Evolutionary conservation across 2,888 invertebrate genomes (phyloP), one percentile per base, ranked within the genome.

Genomic region (Dryadula phaetusa): DNA sequence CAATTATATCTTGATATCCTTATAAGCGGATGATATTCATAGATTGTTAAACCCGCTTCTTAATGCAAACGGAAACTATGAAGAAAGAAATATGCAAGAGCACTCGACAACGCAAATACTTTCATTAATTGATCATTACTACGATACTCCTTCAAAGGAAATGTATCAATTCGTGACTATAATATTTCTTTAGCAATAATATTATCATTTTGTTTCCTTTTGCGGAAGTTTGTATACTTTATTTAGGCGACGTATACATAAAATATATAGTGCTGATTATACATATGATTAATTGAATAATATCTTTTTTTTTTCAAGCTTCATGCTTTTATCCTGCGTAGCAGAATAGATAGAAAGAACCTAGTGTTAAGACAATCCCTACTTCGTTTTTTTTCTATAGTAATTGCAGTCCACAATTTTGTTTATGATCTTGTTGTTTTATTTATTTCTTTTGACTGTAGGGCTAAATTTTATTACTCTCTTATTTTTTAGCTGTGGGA

Each of bases 81-180:
- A 46, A 58, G 25, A 64, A 47, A 64, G 47, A 64, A 46, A 58
- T 64, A 58, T 58, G 64, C 40, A 64, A 64, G 58, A 64, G 64
- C 47, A 49, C 64, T 64, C 64, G 49, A 58, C 64, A 58, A 49
- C 58, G 58, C 58, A 64, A 64, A 64, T 58, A 40, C 58, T 64
- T 58, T 28, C 56, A 54, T 64, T 64, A 64, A 64, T 64, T 64
- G 64, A 64, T 64, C 64, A 58, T 64, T 64, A 64, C 64, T 64
- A 18, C 54, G 47, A 58, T 56, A 47, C 58, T 47, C 20, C 56
- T 58, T 18, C 44, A 37, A 47, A 64, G 58, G 44, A 46, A 63
- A 63, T 32, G 44, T 56, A 64, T 56, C 47, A 64, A 58, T 47
- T 47, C 14, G 44, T 63, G 20, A 32, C 5, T 63, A 20, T 40